These are phyloP conservation scores for Rhodophaea formosa DNA, from an alignment of 2,888 invertebrate genomes.

Conservation along the genomic window DNA sequence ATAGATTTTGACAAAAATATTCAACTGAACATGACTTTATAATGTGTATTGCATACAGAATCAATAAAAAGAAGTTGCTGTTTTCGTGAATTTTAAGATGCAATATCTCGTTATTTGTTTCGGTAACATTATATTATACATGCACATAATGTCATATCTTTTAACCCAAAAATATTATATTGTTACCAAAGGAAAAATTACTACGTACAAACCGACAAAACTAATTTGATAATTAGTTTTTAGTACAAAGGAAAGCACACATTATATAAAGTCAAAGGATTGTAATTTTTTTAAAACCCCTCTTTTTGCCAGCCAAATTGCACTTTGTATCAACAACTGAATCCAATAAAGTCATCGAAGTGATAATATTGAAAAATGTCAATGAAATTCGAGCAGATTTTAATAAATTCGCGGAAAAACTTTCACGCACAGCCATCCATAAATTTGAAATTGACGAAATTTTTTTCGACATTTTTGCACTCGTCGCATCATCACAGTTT, in stretches of 20 bases:
- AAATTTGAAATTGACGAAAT: background rate
- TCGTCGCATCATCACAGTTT: conserved; percentile 20
- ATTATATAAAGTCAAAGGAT: no score
- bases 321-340: background rate
- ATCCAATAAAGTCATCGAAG: background rate
- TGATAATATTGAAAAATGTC: conserved; percentile 1
- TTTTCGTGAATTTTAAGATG: background rate
- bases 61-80: background rate
- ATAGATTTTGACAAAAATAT: background rate
- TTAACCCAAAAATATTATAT: no score
- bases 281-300: no score
- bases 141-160: background rate
- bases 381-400: background rate
- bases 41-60: background rate
- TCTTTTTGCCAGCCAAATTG: no score
- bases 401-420: no score
- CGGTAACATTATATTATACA: background rate
- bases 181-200: no score
- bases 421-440: background rate
- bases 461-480: no score
- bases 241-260: no score
- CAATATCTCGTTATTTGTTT: background rate
- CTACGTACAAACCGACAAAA: no score
- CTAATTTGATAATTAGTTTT: no score
- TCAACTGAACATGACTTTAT: background rate